Evolutionary conservation across 2,797 vertebrate genomes (phyloP).

Genomic region (Acrossocheilus fasciatus): DNA sequence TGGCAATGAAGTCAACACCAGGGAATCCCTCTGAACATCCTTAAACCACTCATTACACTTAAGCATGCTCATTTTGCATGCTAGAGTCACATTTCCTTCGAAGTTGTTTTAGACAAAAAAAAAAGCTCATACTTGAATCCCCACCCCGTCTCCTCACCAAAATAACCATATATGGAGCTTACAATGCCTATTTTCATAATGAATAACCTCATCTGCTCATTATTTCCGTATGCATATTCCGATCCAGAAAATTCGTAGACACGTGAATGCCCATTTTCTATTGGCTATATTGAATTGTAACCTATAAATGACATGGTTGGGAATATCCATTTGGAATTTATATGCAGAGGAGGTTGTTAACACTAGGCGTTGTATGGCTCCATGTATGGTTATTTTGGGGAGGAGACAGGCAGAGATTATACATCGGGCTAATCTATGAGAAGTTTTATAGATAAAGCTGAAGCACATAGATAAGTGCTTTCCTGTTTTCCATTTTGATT

Average conservation of each 20-base stretch:
- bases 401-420: neutral
- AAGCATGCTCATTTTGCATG: too few relatives aligned
- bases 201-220: neutral
- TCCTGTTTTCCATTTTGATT: slow-evolving; percentile 51
- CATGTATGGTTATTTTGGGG: neutral
- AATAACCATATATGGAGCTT: neutral
- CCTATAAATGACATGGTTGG: neutral
- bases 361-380: neutral
- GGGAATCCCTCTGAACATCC: too few relatives aligned
- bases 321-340: neutral
- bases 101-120: neutral
- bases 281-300: neutral
- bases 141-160: neutral
- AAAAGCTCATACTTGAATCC: neutral
- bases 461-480: slow-evolving; percentile 45
- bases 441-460: slow-evolving; percentile 25
- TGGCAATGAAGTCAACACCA: too few relatives aligned
- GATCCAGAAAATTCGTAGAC: neutral
- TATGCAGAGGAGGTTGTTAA: neutral
- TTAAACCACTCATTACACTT: too few relatives aligned
- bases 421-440: neutral
- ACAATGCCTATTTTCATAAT: neutral
- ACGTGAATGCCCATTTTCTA: neutral
- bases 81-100: neutral
- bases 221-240: neutral